Conservation (phyloP, 2,113 vertebrate genomes). For the Elanus axillaris region DNA sequence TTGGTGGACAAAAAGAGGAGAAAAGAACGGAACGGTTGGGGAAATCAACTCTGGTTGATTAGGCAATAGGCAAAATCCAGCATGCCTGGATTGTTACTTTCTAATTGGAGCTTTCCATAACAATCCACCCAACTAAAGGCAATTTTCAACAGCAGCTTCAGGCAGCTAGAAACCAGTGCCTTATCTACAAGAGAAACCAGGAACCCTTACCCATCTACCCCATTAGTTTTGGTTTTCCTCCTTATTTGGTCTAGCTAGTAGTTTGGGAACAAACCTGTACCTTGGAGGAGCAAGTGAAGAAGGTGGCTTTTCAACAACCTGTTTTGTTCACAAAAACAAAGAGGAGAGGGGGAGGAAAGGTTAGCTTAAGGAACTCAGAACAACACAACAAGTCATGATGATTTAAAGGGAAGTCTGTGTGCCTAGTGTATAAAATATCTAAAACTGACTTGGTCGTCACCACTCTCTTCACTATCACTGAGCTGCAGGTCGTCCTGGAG, state of each 20-base stretch:
- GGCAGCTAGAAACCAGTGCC: neutral
- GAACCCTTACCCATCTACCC: neutral
- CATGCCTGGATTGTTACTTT: neutral
- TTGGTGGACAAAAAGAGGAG: neutral
- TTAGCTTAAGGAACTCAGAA: slow-evolving; percentile 50
- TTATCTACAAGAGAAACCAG: neutral
- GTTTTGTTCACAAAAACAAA: slow-evolving; percentile 45
- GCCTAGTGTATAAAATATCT: neutral
- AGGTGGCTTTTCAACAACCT: slow-evolving; percentile 74
- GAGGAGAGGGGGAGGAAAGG: slow-evolving; percentile 22
- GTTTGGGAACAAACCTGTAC: slow-evolving; percentile 66
- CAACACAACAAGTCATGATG: neutral
- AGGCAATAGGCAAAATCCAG: neutral
- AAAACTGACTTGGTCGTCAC: slow-evolving; percentile 72
- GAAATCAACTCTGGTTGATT: neutral
- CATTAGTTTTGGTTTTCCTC: neutral
- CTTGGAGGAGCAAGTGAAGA: slow-evolving; percentile 71
- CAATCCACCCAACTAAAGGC: neutral
- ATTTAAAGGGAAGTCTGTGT: slow-evolving; percentile 4
- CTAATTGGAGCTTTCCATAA: neutral
- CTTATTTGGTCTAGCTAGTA: neutral
- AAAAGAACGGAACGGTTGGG: neutral
- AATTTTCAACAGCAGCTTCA: neutral
- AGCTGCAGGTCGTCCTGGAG: slow-evolving; percentile 78
- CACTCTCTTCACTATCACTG: slow-evolving; percentile 80